Evolutionary conservation across 2,113 vertebrate genomes (phyloP), one percentile per base, ranked within the genome.

Genomic region (Pteropus alecto): DNA sequence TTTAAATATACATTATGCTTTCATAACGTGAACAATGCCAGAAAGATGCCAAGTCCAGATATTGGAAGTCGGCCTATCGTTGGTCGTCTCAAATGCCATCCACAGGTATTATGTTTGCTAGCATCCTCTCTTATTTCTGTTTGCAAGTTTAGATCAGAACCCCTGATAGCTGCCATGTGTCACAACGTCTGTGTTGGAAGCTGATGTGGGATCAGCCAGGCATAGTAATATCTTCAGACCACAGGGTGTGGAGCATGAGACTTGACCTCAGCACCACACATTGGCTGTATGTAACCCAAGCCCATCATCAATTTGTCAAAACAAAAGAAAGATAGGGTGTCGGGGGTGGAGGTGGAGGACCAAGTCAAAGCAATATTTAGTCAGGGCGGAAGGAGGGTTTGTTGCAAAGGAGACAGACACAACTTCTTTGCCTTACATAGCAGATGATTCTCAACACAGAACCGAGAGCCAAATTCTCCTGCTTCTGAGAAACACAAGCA

Each of bases 401-500:
- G 7, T 95, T 61, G 41, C 5, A 9, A 70, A 97, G 87, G 61
- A 71, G 13, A 74, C 65, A 61, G 76, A 56, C 73, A 56, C 70
- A 67, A 87, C 68, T 86, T 35, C 73, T 97, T 21, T 51, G 87
- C 68, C 74, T 90, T 92, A 58, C 7, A 41, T 35, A 68, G 87
- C 76, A 97, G 93, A 83, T 87, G 92, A 91, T 93, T 94, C 68
- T 60, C 35, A 88, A 67, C 76, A 87, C 63, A 94, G 70, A 92
- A 84, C 76, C 35, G 86, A 95, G 93, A 76, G 92, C 43, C 43
- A 83, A 96, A 87, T 83, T 94, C 77, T 94, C 60, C 6, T 13
- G 35, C 61, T 97, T 98, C 68, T 11, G 87, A 35, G 70, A 3
- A 97, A 97, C 91, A 94, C 90, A 71, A 97, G 98, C 58, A 85